These are phyloP conservation scores for Drosophila mercatorum DNA, from an alignment of 2,888 invertebrate genomes.

Conservation along the genomic window DNA sequence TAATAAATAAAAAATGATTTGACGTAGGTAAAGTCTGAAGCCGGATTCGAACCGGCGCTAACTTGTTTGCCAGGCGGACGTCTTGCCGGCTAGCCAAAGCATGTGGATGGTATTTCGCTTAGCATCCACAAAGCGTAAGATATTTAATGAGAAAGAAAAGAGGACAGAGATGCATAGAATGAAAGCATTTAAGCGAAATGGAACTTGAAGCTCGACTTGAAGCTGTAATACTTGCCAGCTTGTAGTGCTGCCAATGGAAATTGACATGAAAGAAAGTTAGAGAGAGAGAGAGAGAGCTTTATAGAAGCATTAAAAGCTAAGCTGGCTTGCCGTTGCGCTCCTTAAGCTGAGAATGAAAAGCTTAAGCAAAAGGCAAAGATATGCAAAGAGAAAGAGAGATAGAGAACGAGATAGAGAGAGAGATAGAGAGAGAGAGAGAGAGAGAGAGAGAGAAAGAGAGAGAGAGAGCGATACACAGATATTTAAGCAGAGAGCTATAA, in stretches of 20 bases:
- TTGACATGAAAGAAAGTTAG: no score
- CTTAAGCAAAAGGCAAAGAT: neutral
- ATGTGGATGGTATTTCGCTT: neutral
- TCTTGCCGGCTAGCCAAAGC: neutral
- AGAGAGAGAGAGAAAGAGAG: neutral
- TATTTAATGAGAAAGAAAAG: neutral
- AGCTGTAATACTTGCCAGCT: neutral
- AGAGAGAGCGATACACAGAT: neutral
- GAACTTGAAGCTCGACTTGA: neutral
- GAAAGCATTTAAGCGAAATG: neutral
- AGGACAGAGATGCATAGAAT: neutral
- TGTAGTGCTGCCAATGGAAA: neutral
- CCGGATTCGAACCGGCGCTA: neutral
- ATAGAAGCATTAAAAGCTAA: no score
- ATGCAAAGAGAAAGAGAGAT: neutral
- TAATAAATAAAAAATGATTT: neutral
- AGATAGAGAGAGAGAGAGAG: neutral
- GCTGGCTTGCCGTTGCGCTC: no score
- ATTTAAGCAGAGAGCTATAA: neutral
- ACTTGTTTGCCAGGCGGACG: neutral
- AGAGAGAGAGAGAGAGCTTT: no score
- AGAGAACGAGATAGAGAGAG: neutral
- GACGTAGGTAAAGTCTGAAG: neutral
- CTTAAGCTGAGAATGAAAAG: no score
- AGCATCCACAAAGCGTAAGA: neutral